Conservation (phyloP, 2,113 vertebrate genomes). For the Ptilorrhoa leucosticta region DNA sequence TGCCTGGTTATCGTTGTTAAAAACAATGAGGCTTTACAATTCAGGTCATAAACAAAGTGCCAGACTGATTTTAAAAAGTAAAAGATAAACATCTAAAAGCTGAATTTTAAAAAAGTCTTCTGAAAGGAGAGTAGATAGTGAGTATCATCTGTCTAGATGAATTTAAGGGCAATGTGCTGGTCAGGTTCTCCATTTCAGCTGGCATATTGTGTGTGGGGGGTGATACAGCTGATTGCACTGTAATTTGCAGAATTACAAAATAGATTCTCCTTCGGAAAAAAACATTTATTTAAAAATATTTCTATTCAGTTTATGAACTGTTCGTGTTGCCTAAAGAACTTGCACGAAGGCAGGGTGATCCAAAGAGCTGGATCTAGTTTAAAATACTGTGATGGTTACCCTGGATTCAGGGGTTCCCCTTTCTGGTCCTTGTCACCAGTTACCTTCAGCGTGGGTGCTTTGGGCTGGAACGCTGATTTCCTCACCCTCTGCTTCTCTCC, state of each 20-base stretch:
- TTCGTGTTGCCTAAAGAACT: not conserved
- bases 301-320: not conserved
- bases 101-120: not conserved
- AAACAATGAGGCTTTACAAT: not conserved
- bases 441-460: not conserved
- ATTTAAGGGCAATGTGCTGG: not conserved
- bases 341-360: not conserved
- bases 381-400: not conserved
- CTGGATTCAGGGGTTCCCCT: not conserved
- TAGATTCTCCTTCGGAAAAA: not conserved
- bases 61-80: not conserved
- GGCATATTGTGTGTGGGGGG: fast-evolving
- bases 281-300: not conserved
- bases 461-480: not conserved
- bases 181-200: not conserved
- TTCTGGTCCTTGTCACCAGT: not conserved
- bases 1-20: constrained; percentile 18
- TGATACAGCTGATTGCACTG: not conserved
- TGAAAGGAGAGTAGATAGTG: not conserved
- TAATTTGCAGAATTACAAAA: not conserved
- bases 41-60: not conserved
- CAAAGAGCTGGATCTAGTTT: not conserved
- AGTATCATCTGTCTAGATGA: not conserved
- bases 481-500: not conserved
- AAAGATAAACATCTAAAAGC: not conserved